A percentile compares a stretch with the other conserved stretches of the same genome.
Conservation (phyloP, 23 tunicate genomes). For the Ascidia mentula region DNA sequence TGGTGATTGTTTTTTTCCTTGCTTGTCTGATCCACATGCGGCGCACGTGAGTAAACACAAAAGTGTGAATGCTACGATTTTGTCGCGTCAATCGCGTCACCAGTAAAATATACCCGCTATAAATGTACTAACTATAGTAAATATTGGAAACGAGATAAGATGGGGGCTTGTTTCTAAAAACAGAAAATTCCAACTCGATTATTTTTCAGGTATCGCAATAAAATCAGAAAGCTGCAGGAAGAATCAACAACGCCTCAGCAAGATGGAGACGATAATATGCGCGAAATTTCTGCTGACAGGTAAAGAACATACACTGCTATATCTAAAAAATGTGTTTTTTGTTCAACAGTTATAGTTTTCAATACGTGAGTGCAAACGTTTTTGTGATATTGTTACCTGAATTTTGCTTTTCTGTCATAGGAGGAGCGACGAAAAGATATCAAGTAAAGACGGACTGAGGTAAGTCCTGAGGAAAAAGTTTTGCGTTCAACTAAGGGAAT, state of each 20-base stretch:
- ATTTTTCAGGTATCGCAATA: neutral
- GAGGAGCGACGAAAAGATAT: neutral
- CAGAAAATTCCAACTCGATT: neutral
- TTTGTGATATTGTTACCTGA: neutral
- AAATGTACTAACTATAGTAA: too few relatives aligned
- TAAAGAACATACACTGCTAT: neutral
- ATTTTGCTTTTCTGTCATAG: neutral
- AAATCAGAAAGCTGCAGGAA: neutral
- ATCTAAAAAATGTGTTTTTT: neutral
- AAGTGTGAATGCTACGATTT: too few relatives aligned
- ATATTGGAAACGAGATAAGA: too few relatives aligned
- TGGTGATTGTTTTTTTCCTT: conserved; percentile 23
- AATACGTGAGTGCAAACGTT: too few relatives aligned
- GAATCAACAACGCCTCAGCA: neutral
- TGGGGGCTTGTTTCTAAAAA: neutral
- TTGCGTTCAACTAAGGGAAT: neutral
- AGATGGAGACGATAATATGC: neutral
- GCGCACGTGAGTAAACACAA: conserved; percentile 46
- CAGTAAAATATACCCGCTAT: too few relatives aligned
- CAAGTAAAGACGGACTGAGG: neutral
- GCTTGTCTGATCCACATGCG: conserved; percentile 36
- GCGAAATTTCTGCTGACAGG: neutral
- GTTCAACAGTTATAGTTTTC: neutral
- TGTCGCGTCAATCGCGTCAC: too few relatives aligned
- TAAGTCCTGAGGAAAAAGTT: neutral